Evolutionary conservation across 2,888 invertebrate genomes (phyloP), one percentile per base, ranked within the genome.

Genomic region (Orchesella flavescens): DNA sequence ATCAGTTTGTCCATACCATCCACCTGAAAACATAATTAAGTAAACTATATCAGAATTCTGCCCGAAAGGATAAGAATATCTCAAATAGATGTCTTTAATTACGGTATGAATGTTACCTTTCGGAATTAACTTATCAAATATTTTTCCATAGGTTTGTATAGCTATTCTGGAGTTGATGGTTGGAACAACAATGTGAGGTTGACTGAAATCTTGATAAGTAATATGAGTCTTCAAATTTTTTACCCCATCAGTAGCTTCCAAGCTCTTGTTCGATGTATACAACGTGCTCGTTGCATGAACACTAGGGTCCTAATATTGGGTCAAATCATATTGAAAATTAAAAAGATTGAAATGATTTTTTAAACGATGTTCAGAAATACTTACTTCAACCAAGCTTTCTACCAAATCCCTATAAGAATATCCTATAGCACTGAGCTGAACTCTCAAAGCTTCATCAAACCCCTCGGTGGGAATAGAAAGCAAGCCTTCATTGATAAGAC

Each of bases 1-100:
- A n/a, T n/a, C n/a, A n/a, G n/a, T n/a, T n/a, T n/a, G n/a, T 9
- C 87, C 87, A 76, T 85, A 87, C 86, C 86, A 87, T 2, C 87
- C 87, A 34, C 85, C 87, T 87, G 23, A 15, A 69, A 49, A 61
- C 23, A 66, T 65, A 55, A n/a, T n/a, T n/a, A n/a, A n/a, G n/a
- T n/a, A n/a, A n/a, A n/a, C n/a, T n/a, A n/a, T n/a, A n/a, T n/a
- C n/a, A n/a, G n/a, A n/a, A n/a, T n/a, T n/a, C n/a, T n/a, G n/a
- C n/a, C n/a, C n/a, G n/a, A n/a, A n/a, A n/a, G n/a, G 19, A 44
- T 23, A 72, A 34, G 43, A 53, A 63, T 63, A 44, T 19, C 19
- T 55, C 2, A 21, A 53, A 72, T 55, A 10, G 9, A 55, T 55
- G 17, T 59, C 57, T 34, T 34, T 34, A 34, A 13, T n/a, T 43